A percentile compares a stretch with the other conserved stretches of the same genome.
These are phyloP conservation scores for Pundamilia nyererei DNA, from an alignment of 2,113 vertebrate genomes.

Conservation along the genomic window DNA sequence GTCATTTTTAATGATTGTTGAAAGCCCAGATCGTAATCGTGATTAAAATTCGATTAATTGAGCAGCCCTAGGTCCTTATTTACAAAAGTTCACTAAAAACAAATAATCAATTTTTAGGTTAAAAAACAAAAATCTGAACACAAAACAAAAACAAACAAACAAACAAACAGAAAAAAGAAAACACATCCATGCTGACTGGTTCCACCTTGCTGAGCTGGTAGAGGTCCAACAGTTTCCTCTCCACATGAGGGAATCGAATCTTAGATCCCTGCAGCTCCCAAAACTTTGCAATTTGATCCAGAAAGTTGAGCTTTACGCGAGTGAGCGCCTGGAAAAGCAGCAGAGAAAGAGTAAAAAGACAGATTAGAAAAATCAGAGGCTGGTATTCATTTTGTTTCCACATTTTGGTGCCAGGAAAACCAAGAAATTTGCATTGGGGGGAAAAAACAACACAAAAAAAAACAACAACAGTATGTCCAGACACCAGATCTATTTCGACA, in stretches of 20 bases:
- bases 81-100: not conserved
- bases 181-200: not conserved
- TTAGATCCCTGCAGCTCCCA: constrained; percentile 97
- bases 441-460: not conserved
- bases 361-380: not conserved
- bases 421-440: not conserved
- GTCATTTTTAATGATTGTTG: no score
- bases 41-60: no score
- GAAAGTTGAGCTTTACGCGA: constrained; percentile 91
- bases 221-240: constrained; percentile 90
- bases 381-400: not conserved
- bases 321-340: constrained; percentile 81
- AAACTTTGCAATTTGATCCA: constrained; percentile 97
- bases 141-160: not conserved
- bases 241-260: constrained; percentile 91
- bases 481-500: not conserved
- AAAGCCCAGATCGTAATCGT: no score
- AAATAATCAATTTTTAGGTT: accelerated
- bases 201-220: constrained; percentile 93
- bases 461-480: not conserved
- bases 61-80: not conserved
- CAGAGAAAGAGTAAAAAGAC: not conserved
- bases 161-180: not conserved
- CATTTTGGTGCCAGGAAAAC: no score
- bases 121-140: not conserved